Conservation (phyloP, 2,797 vertebrate genomes). For the Siniperca undulata region DNA sequence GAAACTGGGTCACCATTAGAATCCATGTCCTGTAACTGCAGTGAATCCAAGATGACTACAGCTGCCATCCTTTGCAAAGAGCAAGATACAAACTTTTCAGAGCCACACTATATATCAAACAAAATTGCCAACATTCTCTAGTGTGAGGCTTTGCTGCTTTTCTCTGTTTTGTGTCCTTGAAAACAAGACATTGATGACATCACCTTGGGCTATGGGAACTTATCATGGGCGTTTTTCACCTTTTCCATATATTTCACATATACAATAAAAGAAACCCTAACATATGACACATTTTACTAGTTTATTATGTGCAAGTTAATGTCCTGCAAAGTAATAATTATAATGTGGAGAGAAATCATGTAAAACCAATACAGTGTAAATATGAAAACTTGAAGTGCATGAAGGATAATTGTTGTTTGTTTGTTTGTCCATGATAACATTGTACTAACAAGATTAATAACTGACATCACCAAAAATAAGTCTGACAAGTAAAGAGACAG, state of each 20-base stretch:
- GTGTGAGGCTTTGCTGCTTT: too few relatives aligned
- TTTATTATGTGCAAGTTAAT: not conserved
- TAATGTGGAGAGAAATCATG: not conserved
- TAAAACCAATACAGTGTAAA: not conserved
- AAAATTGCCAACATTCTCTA: too few relatives aligned
- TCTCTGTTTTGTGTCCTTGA: too few relatives aligned
- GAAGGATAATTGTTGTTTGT: not conserved
- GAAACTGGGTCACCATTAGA: not conserved
- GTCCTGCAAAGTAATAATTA: not conserved
- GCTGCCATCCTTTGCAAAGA: not conserved
- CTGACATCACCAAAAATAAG: not conserved
- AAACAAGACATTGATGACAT: too few relatives aligned
- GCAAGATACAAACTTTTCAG: not conserved
- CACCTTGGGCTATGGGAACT: too few relatives aligned
- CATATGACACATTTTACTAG: not conserved
- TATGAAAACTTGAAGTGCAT: not conserved
- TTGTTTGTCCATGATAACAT: not conserved
- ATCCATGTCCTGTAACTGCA: not conserved
- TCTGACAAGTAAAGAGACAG: not conserved
- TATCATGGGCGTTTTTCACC: too few relatives aligned
- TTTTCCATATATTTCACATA: too few relatives aligned
- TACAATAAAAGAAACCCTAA: not conserved
- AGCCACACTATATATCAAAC: not conserved
- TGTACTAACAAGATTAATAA: not conserved
- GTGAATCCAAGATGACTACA: not conserved